Evolutionary conservation across 2,888 invertebrate species (phyloP), one percentile per base, ranked within the genome.

Genomic region (Cactoblastis cactorum): DNA sequence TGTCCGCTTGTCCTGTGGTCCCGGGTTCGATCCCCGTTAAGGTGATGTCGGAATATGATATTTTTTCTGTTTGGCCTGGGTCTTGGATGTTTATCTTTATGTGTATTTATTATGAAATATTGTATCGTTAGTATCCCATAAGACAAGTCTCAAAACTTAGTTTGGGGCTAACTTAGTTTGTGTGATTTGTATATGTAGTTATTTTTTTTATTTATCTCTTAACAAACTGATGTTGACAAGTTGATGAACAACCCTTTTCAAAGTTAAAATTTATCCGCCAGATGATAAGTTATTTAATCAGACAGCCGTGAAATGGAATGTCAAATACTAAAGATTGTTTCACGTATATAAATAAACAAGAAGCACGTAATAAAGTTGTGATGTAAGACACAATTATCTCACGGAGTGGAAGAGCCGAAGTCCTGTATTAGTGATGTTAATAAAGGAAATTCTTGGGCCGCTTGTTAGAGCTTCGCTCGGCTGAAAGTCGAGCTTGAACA

Each of bases 221-320:
- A 3, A 12, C 3, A 15, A 15, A 12, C 35, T 14, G 37, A 37
- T 43, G 15, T 43, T 43, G 43, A 43, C 28, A 43, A 43, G 24
- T 32, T 43, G 43, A 43, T 43, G 28, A 43, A 43, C 15, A 43
- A 28, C 43, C 28, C 43, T 32, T 43, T 43, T 43, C 32, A 43
- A 22, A 22, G 39, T 22, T 32, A 3, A 14, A 15, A 43, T 15
- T 43, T 17, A 43, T 43, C 28, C 17, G 28, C 9, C 43, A 28
- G 28, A 17, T 43, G 17, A 43, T 43, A 43, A 28, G 11, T 43
- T 41, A 24, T 41, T 43, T 43, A 32, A 15, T 28, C 43, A 32
- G 43, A 28, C 28, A 43, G 3, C 43, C 17, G 17, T 43, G 43
- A 43, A 43, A 43, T 32, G 28, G 43, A 43, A 43, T 32, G 43